Conservation (phyloP, 2,797 vertebrate species). For the Babyrousa celebensis region DNA sequence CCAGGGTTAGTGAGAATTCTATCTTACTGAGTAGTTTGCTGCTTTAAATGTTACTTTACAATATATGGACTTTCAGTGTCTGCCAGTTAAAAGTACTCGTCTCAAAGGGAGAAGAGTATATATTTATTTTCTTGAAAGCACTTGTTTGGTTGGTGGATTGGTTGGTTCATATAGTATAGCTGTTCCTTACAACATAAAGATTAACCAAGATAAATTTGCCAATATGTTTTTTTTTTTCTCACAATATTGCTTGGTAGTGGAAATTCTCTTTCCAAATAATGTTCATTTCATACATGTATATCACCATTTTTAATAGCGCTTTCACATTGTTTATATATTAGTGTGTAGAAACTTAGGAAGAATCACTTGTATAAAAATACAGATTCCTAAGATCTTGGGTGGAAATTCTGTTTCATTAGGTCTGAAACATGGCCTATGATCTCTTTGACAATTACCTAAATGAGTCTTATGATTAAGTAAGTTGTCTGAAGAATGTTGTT, state of each 20-base stretch:
- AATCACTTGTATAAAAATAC: neutral
- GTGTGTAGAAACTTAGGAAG: neutral
- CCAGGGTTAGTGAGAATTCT: neutral
- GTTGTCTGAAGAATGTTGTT: neutral
- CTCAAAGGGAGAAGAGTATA: neutral
- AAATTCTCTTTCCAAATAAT: slow-evolving; percentile 16
- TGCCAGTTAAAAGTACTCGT: neutral
- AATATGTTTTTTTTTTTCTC: neutral
- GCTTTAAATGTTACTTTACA: neutral
- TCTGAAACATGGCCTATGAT: neutral
- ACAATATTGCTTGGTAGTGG: neutral
- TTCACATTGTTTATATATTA: neutral
- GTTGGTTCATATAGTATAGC: neutral
- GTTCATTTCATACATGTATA: neutral
- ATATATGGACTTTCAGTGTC: neutral
- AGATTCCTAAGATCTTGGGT: neutral
- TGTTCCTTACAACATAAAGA: neutral
- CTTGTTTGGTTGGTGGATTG: neutral
- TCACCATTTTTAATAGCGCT: neutral
- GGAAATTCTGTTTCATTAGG: neutral
- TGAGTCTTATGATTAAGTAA: neutral
- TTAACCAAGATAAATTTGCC: slow-evolving; percentile 36
- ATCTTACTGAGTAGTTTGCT: neutral
- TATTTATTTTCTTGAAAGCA: slow-evolving; percentile 17
- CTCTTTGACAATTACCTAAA: neutral